Evolutionary conservation across 2,888 invertebrate genomes (phyloP), one percentile per base, ranked within the genome.

Genomic region (Hemithea aestivaria): DNA sequence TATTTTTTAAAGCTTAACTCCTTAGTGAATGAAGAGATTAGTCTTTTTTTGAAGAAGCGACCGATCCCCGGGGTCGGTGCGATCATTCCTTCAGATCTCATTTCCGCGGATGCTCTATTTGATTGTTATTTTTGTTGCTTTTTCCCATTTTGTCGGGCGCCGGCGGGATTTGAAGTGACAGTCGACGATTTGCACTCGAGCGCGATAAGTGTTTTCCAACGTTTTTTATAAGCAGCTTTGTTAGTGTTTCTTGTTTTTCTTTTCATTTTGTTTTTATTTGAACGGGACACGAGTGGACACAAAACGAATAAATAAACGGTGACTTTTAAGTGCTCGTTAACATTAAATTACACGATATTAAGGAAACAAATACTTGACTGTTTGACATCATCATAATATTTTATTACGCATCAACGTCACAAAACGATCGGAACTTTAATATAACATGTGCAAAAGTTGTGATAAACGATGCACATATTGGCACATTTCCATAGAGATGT

Each of bases 41-140:
- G 87, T 87, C 78, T 68, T 82, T 77, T n/a, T 89, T 89, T 89
- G 88, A 89, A 89, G 88, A 89, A 89, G 87, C 88, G 87, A 88
- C 87, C 78, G 87, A 81, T 88, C 88, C 87, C 88, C 73, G 80
- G 85, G 88, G 87, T 76, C 78, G 81, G 72, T 71, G 80, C 73
- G 83, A 87, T 85, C 82, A 80, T 81, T 84, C 78, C 78, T 80
- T 81, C 78, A 73, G 83, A 85, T 84, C 87, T 85, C 84, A 84
- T 87, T 87, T 84, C 80, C 82, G 73, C 65, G 78, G 77, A 84
- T 83, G 83, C 74, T 84, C 82, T 80, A 75, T 79, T 84, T 83
- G 85, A 85, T 85, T 87, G 85, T 87, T 85, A 84, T 85, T 85
- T 85, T 81, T 83, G 82, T 82, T 76, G 74, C 82, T 80, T 80